Conservation (phyloP, 2,888 invertebrate genomes). For the Molanna angustata region DNA sequence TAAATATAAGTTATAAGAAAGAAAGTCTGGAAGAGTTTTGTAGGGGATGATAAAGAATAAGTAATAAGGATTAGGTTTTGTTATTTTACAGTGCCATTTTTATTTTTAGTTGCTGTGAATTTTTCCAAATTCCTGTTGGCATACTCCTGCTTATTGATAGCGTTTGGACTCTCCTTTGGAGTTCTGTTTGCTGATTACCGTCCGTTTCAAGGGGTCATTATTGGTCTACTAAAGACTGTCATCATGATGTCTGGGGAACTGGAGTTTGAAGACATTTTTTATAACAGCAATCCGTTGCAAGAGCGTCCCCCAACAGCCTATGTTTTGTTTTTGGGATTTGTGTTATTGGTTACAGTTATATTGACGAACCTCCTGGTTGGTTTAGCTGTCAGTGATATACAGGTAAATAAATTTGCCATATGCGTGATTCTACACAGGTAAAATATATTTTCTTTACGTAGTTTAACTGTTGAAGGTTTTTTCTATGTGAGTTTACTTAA, state of each 20-base stretch:
- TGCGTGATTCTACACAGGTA: too few relatives aligned
- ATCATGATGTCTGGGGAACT: constrained; percentile 89
- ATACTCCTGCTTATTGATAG: constrained; percentile 76
- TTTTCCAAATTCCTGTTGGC: constrained; percentile 79
- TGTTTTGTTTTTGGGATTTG: constrained; percentile 72
- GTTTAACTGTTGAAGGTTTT: too few relatives aligned
- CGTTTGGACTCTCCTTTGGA: constrained; percentile 78
- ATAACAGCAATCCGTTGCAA: constrained; percentile 51
- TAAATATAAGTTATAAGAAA: too few relatives aligned
- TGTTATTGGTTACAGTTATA: constrained; percentile 76
- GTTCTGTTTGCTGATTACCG: constrained; percentile 76
- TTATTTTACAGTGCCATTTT: too few relatives aligned
- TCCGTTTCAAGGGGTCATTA: constrained; percentile 63
- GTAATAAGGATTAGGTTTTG: too few relatives aligned
- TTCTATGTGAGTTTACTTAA: too few relatives aligned
- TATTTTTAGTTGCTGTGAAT: constrained; percentile 69
- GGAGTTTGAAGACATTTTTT: constrained; percentile 83
- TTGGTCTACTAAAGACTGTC: constrained; percentile 70
- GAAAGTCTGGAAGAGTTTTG: too few relatives aligned
- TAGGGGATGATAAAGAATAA: too few relatives aligned
- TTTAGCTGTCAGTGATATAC: constrained; percentile 81
- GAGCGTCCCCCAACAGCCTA: constrained; percentile 73
- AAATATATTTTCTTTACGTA: too few relatives aligned
- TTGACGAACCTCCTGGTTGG: constrained; percentile 81
- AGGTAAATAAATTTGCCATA: too few relatives aligned